A percentile compares a stretch with the other conserved stretches of the same genome.
Evolutionary conservation across 2,888 invertebrate genomes (phyloP).

Genomic region (Incurvaria masculella): DNA sequence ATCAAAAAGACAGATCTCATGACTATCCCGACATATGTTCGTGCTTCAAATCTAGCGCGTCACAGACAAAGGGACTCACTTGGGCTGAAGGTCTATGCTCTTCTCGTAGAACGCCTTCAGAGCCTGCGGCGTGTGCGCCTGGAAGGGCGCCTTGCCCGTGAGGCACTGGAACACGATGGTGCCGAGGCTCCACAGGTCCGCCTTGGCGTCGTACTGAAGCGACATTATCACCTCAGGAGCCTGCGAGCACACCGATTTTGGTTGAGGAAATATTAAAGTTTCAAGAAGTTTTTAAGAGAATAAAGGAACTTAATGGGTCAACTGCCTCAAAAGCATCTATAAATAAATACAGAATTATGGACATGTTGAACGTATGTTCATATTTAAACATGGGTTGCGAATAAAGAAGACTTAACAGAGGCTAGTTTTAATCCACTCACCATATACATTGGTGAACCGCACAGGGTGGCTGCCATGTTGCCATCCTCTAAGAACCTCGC

Average conservation of each 20-base stretch:
- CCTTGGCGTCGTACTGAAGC: constrained; percentile 96
- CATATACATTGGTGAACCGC: constrained; percentile 99
- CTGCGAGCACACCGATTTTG: constrained; percentile 40
- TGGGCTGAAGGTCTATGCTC: constrained; percentile 85
- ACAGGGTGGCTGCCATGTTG: constrained; percentile 98
- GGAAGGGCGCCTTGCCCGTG: constrained; percentile 98
- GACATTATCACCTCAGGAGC: constrained; percentile 99
- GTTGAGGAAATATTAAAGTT: too few species aligned
- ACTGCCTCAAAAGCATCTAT: too few species aligned
- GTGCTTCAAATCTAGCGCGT: too few species aligned
- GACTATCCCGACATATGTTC: too few species aligned
- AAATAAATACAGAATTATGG: too few species aligned
- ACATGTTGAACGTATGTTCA: too few species aligned
- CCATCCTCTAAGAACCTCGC: constrained; percentile 98
- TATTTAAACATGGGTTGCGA: too few species aligned
- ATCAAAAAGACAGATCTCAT: too few species aligned
- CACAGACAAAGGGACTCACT: constrained; percentile 57
- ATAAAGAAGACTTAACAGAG: too few species aligned
- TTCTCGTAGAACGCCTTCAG: constrained; percentile 96
- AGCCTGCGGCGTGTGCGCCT: constrained; percentile 96
- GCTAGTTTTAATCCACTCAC: too few species aligned
- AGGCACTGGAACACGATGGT: constrained; percentile 99
- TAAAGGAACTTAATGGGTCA: not conserved
- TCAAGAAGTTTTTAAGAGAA: constrained; percentile 1
- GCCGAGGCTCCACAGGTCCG: constrained; percentile 98